Conservation (phyloP, 2,113 vertebrate genomes). For the Mirounga angustirostris region DNA sequence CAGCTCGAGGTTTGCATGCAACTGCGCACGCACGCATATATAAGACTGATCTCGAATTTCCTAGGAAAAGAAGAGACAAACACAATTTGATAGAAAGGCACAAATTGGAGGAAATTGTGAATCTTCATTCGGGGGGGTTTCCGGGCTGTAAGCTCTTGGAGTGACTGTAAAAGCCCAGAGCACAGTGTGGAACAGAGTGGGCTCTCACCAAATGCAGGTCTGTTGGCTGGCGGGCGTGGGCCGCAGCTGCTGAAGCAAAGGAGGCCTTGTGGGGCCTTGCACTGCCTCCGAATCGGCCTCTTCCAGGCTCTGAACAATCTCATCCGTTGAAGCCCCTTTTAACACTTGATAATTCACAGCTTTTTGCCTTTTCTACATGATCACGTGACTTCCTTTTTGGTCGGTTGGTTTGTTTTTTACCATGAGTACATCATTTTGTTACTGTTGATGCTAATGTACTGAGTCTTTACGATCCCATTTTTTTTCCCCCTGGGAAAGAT, state of each 20-base stretch:
- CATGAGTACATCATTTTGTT: neutral
- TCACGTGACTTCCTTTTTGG: neutral
- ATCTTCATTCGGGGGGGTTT: conserved; percentile 24
- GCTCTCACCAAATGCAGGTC: neutral
- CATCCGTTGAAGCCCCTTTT: conserved; percentile 39
- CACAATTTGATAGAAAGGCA: conserved; percentile 8
- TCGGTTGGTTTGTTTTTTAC: neutral
- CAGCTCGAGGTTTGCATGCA: neutral
- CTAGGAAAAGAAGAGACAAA: conserved; percentile 53
- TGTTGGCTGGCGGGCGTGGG: neutral
- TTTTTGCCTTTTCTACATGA: conserved; percentile 20
- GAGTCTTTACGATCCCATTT: neutral
- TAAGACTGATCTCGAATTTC: conserved; percentile 16
- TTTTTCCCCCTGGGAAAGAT: neutral
- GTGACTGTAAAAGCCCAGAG: neutral
- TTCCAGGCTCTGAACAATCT: conserved; percentile 34
- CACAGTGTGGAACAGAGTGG: neutral
- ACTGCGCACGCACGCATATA: neutral
- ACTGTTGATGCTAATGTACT: neutral
- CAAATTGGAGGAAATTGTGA: conserved; percentile 16
- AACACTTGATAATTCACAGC: conserved; percentile 27
- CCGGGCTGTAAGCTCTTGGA: neutral
- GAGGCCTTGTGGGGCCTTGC: neutral
- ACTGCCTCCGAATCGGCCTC: neutral
- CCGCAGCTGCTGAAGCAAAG: conserved; percentile 39